Evolutionary conservation across 2,797 vertebrate genomes (phyloP).

Genomic region (Anguilla pacifica): DNA sequence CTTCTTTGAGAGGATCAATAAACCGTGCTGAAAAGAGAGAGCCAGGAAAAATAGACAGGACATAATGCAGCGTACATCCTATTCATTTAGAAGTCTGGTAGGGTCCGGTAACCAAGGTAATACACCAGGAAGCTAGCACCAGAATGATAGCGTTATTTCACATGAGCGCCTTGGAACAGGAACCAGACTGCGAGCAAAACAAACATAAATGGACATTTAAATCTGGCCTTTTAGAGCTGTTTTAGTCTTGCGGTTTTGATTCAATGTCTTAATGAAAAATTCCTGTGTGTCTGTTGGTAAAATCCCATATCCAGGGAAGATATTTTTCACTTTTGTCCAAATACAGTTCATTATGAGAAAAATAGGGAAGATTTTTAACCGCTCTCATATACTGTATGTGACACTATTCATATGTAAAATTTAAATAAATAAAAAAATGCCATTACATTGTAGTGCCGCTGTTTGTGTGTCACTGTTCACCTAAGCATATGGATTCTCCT

Average conservation of each 20-base stretch:
- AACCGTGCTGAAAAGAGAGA: too few species aligned
- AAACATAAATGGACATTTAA: neutral
- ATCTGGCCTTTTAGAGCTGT: neutral
- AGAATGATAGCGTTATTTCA: neutral
- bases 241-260: neutral
- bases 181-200: neutral
- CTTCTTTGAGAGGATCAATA: neutral
- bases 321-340: neutral
- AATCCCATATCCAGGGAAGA: neutral
- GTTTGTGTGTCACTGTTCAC: neutral
- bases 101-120: constrained; percentile 16
- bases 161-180: neutral
- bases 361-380: neutral
- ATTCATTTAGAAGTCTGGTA: neutral
- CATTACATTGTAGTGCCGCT: neutral
- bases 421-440: neutral
- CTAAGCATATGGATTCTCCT: neutral
- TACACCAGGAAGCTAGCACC: neutral
- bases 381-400: neutral
- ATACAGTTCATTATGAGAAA: neutral
- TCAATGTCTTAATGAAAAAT: neutral
- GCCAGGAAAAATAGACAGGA: neutral
- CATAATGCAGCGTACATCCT: neutral
- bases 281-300: neutral
- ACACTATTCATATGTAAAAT: neutral